Conservation (phyloP, 2,888 invertebrate species). For the Phyto melanocephala region DNA sequence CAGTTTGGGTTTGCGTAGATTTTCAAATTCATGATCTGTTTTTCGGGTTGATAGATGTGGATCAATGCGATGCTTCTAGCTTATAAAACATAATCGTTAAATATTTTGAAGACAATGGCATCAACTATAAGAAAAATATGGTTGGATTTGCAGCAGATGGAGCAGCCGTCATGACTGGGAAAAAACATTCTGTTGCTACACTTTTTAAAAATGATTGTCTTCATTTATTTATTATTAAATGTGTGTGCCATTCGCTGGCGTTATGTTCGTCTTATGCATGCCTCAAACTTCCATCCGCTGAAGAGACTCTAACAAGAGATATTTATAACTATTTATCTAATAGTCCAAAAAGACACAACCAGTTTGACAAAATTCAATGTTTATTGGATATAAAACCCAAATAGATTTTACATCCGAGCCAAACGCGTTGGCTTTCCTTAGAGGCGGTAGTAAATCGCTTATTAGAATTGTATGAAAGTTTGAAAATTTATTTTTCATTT, state of each 20-base stretch:
- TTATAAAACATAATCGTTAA: constrained; percentile 63
- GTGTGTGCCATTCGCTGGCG: background rate
- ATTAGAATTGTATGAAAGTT: constrained; percentile 12
- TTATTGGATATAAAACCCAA: constrained; percentile 20
- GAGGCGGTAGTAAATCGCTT: constrained; percentile 14
- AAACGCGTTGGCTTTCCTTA: constrained; percentile 17
- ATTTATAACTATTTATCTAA: constrained; percentile 71
- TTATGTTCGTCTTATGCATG: background rate
- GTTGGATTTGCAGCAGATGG: too few species aligned
- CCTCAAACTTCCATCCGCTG: background rate
- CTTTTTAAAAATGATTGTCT: constrained; percentile 70
- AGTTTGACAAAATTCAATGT: constrained; percentile 14
- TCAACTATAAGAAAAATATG: constrained; percentile 71
- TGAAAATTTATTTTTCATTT: constrained; percentile 38
- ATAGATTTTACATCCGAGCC: constrained; percentile 27
- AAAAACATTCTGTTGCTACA: constrained; percentile 68
- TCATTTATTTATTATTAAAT: constrained; percentile 21
- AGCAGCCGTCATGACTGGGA: constrained; percentile 70
- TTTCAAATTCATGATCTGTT: constrained; percentile 21
- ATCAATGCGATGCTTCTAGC: constrained; percentile 62
- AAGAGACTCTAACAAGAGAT: constrained; percentile 63
- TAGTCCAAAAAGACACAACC: constrained; percentile 67
- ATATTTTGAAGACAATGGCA: constrained; percentile 64
- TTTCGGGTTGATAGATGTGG: constrained; percentile 46
- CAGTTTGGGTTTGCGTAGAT: background rate